Base-by-base conservation (phyloP, 2,113 vertebrate genomes). In the Cygnus buccinator region DNA sequence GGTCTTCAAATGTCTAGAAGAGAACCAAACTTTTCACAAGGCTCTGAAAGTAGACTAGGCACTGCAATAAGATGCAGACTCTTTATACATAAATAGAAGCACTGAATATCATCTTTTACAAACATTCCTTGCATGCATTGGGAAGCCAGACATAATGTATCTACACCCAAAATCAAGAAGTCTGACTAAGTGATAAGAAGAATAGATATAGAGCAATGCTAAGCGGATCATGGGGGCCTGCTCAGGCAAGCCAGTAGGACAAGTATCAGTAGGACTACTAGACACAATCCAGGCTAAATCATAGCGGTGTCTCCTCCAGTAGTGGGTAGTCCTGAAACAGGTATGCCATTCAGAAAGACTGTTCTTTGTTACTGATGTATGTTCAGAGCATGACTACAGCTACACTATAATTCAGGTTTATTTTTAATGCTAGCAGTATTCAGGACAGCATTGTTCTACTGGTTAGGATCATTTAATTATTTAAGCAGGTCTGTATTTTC, bases 31-130 rank as follows among this genome's bases (percentile, higher is more conserved):
- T 85, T 91, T 62, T 72, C 54, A 76, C 26, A 76, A 79, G 70
- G 54, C 48, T 87, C 66, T 58, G 72, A 65, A 76, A 68, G 48
- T 48, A 90, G 59, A 22, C 41, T 58, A 86, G 55, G 41, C 83
- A 63, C 68, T 52, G 16, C 33, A 76, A 11, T 33, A 93, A 85
- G 58, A 83, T 83, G 67, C 82, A 92, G 72, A 95, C 41, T 94
- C 58, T 85, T 96, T 65, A 85, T 88, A 86, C 16, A 73, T 37
- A 95, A 87, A 94, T 41, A 86, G 31, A 90, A 95, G 77, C 78
- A 85, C 14, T 65, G n/a, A 92, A 86, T 43, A 77, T 78, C 61
- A 78, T 57, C 91, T 81, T 87, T 74, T 55, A 84, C 72, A 81
- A 88, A 92, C 61, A 66, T 66, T 65, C 1, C 0, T 33, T 88